Evolutionary conservation across 2,113 vertebrate species (phyloP).

Genomic region (Ornithorhynchus anatinus): DNA sequence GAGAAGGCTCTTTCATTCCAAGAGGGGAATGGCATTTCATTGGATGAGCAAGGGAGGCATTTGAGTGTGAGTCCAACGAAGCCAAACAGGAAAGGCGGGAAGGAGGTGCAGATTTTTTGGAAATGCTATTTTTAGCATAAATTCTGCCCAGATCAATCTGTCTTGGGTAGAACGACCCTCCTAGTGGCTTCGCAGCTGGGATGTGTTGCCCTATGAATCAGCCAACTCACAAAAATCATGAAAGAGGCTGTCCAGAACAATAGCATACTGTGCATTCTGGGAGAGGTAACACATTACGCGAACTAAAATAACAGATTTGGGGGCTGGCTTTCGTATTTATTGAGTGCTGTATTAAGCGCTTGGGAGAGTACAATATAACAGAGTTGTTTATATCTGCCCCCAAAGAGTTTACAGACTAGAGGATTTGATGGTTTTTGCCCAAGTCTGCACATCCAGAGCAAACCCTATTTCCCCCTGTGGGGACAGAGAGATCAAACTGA

Average conservation of each 20-base stretch:
- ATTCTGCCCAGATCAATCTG: conserved; percentile 32
- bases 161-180: conserved; percentile 13
- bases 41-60: no score
- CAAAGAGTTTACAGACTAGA: no score
- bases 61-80: not conserved
- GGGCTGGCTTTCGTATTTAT: conserved; percentile 66
- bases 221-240: conserved; percentile 68
- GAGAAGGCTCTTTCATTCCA: conserved; percentile 67
- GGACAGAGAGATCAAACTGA: conserved; percentile 26
- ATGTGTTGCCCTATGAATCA: conserved; percentile 68
- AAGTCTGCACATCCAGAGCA: conserved; percentile 48
- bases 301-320: conserved; percentile 67
- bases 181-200: no score
- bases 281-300: conserved; percentile 71
- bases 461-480: conserved; percentile 30
- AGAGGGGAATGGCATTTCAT: conserved; percentile 62
- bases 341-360: no score
- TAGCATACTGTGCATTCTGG: conserved; percentile 72
- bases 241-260: conserved; percentile 82
- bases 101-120: no score
- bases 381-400: no score
- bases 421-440: conserved; percentile 59
- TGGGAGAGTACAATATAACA: no score
- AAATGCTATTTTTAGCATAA: no score
- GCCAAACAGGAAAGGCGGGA: no score